Evolutionary conservation across 2,113 vertebrate species (phyloP), one percentile per base, ranked within the genome.

Genomic region (Calyptomena viridis): DNA sequence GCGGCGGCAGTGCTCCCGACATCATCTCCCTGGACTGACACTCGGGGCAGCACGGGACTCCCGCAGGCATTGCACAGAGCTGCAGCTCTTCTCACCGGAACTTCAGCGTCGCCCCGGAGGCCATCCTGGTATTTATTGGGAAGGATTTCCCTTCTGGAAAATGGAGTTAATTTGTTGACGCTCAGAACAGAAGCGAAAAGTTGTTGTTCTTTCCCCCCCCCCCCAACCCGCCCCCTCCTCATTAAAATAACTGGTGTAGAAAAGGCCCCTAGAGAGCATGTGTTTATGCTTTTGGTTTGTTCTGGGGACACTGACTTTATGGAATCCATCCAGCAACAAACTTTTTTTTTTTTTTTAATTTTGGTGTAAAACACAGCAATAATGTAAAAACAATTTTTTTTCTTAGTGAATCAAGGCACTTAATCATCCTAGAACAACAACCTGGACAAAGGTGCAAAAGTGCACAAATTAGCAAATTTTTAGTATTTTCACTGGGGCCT

Each of bases 1-100:
- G 98, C 18, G 95, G 97, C 14, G 96, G 97, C 92, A 95, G 92
- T 40, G 97, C 98, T 83, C 99, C 99, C 3, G 99, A 99, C 72
- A 98, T 99, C 94, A 99, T 99, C 97, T 99, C 99, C 22, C 96
- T 99, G 95, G 99, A 99, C 97, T 99, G 97, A 98, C 75, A 55
- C 35, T 8, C 4, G 46, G 86, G 68, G 84, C 94, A 72, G 58
- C 81, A n/a, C 4, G 37, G 81, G 58, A 91, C 93, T 94, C 90
- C 88, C 53, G 76, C 91, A 95, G 92, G 77, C 79, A 88, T 15
- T 42, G 71, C 80, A 84, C 92, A 80, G 24, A 85, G 93, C 91
- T 90, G 87, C 78, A 86, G 50, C 82, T 84, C 14, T 68, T 89
- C 56, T 11, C 35, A 5, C 55, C n/a, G 87, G 74, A 90, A 88